A percentile compares a stretch with the other conserved stretches of the same genome.
phyloP scores from a whole-genome alignment of 2,797 vertebrate genomes.

The Acipenser ruthenus region DNA sequence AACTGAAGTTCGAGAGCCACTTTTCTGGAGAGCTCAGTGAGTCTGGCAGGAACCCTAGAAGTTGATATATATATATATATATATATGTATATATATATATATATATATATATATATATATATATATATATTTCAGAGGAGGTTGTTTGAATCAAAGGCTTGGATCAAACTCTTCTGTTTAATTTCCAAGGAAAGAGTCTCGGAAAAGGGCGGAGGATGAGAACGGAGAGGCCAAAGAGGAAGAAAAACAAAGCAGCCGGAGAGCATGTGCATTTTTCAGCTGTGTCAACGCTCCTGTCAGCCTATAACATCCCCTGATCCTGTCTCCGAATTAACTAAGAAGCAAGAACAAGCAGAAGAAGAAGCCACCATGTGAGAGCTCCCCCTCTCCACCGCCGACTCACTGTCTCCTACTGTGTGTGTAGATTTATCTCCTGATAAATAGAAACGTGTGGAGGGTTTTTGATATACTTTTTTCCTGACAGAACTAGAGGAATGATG shows the following conservation, averaged over 20 bases:
- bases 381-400: background rate
- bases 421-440: background rate
- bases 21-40: too few species aligned
- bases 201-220: slow-evolving; percentile 8
- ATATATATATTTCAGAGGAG: too few species aligned
- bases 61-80: too few species aligned
- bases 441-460: too few species aligned
- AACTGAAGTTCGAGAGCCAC: too few species aligned
- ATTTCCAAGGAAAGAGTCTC: background rate
- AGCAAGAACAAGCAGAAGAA: background rate
- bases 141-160: too few species aligned
- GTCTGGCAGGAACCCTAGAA: too few species aligned
- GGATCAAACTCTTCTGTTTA: too few species aligned
- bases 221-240: background rate
- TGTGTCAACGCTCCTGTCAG: slow-evolving; percentile 1
- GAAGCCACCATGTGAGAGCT: background rate
- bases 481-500: slow-evolving; percentile 18
- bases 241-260: background rate
- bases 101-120: too few species aligned
- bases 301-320: background rate
- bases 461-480: background rate
- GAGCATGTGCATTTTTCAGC: background rate
- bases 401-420: background rate
- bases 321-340: background rate
- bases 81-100: too few species aligned